Base-by-base conservation (phyloP, 2,888 invertebrate genomes). In the Drepana falcataria region DNA sequence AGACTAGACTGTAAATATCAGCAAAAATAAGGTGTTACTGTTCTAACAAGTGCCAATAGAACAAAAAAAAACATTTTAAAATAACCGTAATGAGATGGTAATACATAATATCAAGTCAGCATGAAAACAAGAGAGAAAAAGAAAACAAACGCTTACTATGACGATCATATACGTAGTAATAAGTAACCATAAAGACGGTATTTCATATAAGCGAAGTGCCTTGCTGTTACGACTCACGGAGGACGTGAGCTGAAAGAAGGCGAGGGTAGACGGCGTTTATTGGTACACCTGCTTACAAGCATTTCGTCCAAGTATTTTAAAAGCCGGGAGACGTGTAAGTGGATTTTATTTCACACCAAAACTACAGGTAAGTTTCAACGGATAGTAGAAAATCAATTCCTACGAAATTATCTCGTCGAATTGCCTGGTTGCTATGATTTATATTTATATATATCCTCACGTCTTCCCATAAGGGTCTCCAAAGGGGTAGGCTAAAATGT, bases 121-220 rank as follows among this genome's bases (percentile, higher is more conserved):
- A 71, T 53, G 65, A 71, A 71, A 73, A 75, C 69, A 73, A 65
- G 64, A 62, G 55, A 57, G 73, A 73, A 79, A 74, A 68, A 75
- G 2, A 44, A 73, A 59, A 68, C 74, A 79, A 77, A 79, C 71
- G 75, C 69, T 71, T 68, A 66, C 71, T 73, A 75, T 68, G 72
- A 69, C 73, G 69, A 75, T 73, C 77, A 77, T 81, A 83, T 80
- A 74, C 75, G 68, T 65, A 64, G 77, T 79, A 83, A 83, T 86
- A 85, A 84, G 82, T 84, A 82, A 84, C 79, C 79, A 83, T 84
- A 85, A 86, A 82, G 75, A 69, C 70, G 75, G 80, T 83, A 81
- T 85, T 86, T 85, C 81, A 81, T 80, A 82, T 78, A 81, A 77
- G 77, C 77, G 73, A 79, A 83, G 79, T 79, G 77, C 75, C 77